A percentile compares a stretch with the other conserved stretches of the same genome.
These are phyloP conservation scores for Tenebrio molitor DNA, from an alignment of 1,140 invertebrate species.

Conservation along the genomic window DNA sequence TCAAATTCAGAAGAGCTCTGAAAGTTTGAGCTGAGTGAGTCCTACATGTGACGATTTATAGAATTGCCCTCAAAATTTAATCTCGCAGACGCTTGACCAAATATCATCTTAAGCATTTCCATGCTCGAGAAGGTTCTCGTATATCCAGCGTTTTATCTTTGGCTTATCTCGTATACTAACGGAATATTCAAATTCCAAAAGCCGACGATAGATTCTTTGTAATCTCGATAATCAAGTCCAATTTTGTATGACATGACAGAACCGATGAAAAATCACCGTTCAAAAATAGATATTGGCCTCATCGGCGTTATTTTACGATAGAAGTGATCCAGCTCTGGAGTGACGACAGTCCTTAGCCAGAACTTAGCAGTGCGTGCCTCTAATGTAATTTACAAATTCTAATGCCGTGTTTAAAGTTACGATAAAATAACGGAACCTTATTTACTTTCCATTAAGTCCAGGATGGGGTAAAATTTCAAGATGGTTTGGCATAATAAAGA, in stretches of 20 bases:
- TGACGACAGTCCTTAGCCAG: no score
- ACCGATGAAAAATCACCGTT: no score
- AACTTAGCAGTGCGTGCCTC: no score
- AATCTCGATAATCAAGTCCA: no score
- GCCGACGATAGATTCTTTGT: no score
- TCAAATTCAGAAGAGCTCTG: conserved; percentile 11
- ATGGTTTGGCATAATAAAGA: conserved; percentile 17
- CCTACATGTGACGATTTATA: conserved; percentile 29
- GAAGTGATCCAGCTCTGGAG: no score
- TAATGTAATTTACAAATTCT: conserved; percentile 26
- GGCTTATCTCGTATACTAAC: neutral
- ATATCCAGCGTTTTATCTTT: conserved; percentile 16
- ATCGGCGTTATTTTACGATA: no score
- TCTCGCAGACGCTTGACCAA: conserved; percentile 30
- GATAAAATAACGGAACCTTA: conserved; percentile 30
- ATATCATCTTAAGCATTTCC: conserved; percentile 33
- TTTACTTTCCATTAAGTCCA: conserved; percentile 34
- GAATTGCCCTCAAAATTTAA: conserved; percentile 35
- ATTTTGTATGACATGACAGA: no score
- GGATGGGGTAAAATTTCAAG: conserved; percentile 8
- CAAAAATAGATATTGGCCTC: no score
- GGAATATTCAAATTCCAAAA: neutral
- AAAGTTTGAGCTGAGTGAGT: conserved; percentile 26
- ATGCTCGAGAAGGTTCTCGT: neutral
- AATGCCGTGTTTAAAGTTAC: conserved; percentile 17